Base-by-base conservation (phyloP, 2,113 vertebrate species). In the Cacatua alba region DNA sequence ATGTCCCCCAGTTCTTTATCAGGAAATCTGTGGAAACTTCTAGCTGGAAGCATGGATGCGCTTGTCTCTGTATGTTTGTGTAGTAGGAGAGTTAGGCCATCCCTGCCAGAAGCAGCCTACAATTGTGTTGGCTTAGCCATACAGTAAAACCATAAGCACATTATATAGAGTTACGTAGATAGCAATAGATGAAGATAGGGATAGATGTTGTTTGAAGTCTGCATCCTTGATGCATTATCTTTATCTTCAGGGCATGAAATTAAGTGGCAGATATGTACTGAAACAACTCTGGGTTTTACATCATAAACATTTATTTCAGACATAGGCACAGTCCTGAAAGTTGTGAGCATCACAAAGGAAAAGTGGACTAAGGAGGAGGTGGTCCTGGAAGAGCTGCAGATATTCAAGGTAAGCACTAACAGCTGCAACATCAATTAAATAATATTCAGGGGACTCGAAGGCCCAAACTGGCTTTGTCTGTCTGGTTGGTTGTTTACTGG, bases 321-420 rank as follows among this genome's bases (percentile, higher is more conserved):
- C 70, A 51, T 97, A 65, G 99, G 99, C 53, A 99, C 99, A 1
- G 94, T 99, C 86, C 97, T 99, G 83, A 99, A 99, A 96, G 99
- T 99, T 84, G 98, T 99, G 91, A 99, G 99, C 91, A 99, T 99
- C 95, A 98, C 98, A 74, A 99, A 99, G 82, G 99, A 99, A 91
- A 98, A 99, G 90, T 99, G 99, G 99, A 97, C 98, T 20, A 98
- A 98, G 55, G 99, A 99, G 92, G 99, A 99, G 60, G 98, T 99
- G 25, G 96, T 99, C 7, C 97, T 99, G 46, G 99, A 99, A 91
- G 99, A 99, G 92, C 96, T 99, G 74, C 99, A 99, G 96, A 96
- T 99, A 89, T 99, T 99, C 95, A 98, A 99, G 99, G 99, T 98
- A 93, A 97, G 92, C 18, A 15, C 69, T 51, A 62, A 64, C n/a